Conservation (phyloP, 2,797 vertebrate genomes). For the Cossypha caffra region DNA sequence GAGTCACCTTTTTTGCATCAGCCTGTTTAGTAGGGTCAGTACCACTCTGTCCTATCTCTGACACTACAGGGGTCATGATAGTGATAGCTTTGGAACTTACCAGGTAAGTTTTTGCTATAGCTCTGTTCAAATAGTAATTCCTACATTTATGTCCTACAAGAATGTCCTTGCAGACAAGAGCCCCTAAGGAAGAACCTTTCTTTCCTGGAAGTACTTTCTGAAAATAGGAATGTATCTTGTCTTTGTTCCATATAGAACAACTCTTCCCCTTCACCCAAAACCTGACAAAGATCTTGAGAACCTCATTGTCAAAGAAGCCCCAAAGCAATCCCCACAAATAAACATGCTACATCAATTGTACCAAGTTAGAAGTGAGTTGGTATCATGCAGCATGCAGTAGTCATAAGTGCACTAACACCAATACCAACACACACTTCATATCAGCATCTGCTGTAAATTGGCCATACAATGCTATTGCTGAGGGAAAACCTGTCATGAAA, state of each 20-base stretch:
- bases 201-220: neutral
- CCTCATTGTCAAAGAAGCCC: neutral
- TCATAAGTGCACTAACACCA: neutral
- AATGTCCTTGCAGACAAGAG: neutral
- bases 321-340: neutral
- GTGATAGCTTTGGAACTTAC: neutral
- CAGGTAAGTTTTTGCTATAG: neutral
- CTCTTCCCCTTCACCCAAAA: neutral
- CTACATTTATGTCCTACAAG: neutral
- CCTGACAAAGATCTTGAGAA: neutral
- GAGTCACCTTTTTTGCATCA: neutral
- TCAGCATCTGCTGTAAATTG: neutral
- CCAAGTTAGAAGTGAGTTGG: neutral
- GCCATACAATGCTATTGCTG: neutral
- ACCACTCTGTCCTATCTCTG: neutral
- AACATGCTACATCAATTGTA: neutral
- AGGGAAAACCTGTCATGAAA: neutral
- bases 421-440: neutral
- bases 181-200: neutral
- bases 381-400: neutral
- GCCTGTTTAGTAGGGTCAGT: neutral
- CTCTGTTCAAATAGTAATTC: neutral
- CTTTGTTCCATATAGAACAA: neutral
- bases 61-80: neutral
- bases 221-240: neutral